These are phyloP conservation scores for Apaloderma vittatum DNA, from an alignment of 2,113 vertebrate species.

Conservation along the genomic window DNA sequence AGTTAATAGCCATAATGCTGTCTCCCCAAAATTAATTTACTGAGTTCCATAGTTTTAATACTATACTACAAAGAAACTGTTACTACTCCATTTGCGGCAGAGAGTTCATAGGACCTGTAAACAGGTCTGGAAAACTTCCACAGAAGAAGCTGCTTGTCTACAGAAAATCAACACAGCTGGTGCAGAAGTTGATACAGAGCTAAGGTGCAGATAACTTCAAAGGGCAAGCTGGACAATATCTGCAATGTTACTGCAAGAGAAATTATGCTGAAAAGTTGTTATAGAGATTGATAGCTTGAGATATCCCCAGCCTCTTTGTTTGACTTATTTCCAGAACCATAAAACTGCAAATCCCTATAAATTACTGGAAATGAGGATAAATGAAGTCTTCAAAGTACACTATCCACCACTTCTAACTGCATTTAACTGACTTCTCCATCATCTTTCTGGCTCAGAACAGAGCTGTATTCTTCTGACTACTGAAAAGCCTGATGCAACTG, in stretches of 20 bases:
- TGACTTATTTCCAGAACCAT: neutral
- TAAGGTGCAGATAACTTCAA: neutral
- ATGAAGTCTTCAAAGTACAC: neutral
- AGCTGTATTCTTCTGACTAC: neutral
- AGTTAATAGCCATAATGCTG: neutral
- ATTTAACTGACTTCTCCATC: neutral
- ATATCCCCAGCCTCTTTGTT: neutral
- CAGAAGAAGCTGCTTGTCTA: neutral
- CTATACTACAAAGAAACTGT: neutral
- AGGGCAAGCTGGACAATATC: neutral
- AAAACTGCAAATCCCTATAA: neutral
- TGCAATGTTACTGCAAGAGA: neutral
- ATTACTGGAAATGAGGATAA: neutral
- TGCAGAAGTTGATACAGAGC: neutral
- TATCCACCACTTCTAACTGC: neutral
- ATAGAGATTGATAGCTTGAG: neutral
- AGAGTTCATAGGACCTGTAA: neutral
- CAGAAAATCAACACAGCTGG: neutral
- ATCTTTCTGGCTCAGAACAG: neutral
- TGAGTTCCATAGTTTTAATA: neutral
- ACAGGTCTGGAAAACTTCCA: neutral
- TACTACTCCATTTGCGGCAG: neutral
- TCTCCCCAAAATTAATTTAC: neutral
- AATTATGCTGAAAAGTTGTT: neutral
- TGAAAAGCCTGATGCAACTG: neutral